Base-by-base conservation (phyloP, 2,113 vertebrate species). In the Clupea harengus region DNA sequence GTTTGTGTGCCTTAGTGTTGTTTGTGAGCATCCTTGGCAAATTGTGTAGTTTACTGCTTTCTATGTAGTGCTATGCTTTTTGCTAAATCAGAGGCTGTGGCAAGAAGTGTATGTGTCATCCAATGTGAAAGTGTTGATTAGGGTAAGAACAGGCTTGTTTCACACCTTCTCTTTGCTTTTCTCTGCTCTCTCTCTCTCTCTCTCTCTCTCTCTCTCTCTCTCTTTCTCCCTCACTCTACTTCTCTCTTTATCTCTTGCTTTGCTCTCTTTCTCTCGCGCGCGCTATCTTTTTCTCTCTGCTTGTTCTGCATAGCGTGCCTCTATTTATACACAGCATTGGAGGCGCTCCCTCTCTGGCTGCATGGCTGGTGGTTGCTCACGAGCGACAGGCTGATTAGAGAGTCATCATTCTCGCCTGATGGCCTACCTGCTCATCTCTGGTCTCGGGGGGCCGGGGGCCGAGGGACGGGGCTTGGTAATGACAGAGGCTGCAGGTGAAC, bases 381-480 rank as follows among this genome's bases (percentile, higher is more conserved):
- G 54, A 60, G 54, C 22, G 54, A 60, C 54, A 20, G 54, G 28
- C n/a, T 82, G 81, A 82, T 82, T 49, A 45, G 45, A 47, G n/a
- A 13, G 81, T 82, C 81, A 82, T 82, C 81, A 82, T 49, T 82
- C 47, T 49, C n/a, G 45, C 28, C 46, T 49, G 81, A 82, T 82
- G 46, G 11, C 47, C 46, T 49, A 28, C 22, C 81, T 49, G 81
- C 22, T 20, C 46, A 15, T 9, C 22, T 15, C 46, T 49, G 28
- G 49, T 60, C 54, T 60, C 54, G 5, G 54, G 54, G 20, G 54
- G 54, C 2, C 6, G 18, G 54, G 3, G 54, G 46, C 11, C 46
- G 81, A 22, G 22, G 81, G n/a, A 2, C 13, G 81, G 81, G 46
- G 45, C 49, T 22, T n/a, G 54, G 18, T 60, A 82, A 82, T 82